These are phyloP conservation scores for Dolichopus griseipennis DNA, from an alignment of 2,888 invertebrate genomes.

Conservation along the genomic window DNA sequence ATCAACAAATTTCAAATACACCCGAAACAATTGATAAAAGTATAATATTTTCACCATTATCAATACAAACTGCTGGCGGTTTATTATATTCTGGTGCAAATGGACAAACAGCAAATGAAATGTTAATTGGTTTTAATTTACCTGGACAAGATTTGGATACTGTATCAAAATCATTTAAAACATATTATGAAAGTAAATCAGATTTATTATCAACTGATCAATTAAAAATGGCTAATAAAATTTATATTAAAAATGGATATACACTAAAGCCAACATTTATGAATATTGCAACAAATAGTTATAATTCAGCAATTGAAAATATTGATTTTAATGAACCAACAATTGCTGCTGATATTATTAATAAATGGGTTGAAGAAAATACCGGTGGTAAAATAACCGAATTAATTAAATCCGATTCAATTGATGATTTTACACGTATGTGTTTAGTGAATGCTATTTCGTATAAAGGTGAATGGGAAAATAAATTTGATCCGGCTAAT, in stretches of 20 bases:
- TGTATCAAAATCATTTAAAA: constrained; percentile 17
- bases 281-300: constrained; percentile 52
- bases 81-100: constrained; percentile 60
- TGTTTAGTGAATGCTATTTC: constrained; percentile 79
- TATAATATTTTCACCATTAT: constrained; percentile 60
- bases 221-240: constrained; percentile 60
- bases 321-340: constrained; percentile 52
- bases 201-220: not conserved
- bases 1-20: constrained; percentile 37
- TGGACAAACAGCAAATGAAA: constrained; percentile 49
- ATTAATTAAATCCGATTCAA: constrained; percentile 53
- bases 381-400: constrained; percentile 78
- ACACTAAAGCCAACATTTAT: constrained; percentile 50
- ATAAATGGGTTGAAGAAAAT: constrained; percentile 70
- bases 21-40: constrained; percentile 50
- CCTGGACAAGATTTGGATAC: constrained; percentile 14
- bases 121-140: constrained; percentile 46
- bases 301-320: constrained; percentile 56
- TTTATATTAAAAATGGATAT: constrained; percentile 55
- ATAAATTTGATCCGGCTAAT: constrained; percentile 51
- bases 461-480: constrained; percentile 76
- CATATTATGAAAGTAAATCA: constrained; percentile 5
- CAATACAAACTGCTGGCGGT: constrained; percentile 58
- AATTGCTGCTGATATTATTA: constrained; percentile 55
- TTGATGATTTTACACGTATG: constrained; percentile 52